phyloP scores from a whole-genome alignment of 2,113 vertebrate genomes.

The Chascanopsetta lugubris region DNA sequence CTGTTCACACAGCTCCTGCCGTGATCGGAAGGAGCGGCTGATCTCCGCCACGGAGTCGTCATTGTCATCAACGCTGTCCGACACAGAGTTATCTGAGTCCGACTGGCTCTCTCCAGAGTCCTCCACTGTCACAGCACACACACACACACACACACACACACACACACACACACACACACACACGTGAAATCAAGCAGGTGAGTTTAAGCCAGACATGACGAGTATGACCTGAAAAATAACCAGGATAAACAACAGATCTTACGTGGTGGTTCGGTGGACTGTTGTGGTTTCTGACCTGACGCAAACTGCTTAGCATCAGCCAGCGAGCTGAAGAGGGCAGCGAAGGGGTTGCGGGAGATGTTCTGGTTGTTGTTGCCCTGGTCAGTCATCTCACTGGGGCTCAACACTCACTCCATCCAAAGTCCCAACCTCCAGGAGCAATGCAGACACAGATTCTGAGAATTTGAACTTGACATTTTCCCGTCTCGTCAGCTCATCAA shows the following conservation, averaged over 20 bases:
- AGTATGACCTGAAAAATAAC: background rate
- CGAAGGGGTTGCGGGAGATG: slow-evolving; percentile 97
- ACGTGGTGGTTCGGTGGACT: slow-evolving; percentile 83
- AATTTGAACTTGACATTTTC: too few species aligned
- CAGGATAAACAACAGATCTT: slow-evolving; percentile 53
- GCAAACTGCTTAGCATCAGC: slow-evolving; percentile 97
- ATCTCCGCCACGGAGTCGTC: slow-evolving; percentile 96
- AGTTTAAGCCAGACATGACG: background rate
- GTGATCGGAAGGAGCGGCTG: slow-evolving; percentile 94
- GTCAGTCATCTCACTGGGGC: slow-evolving; percentile 94
- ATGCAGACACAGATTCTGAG: background rate
- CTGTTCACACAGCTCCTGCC: slow-evolving; percentile 95
- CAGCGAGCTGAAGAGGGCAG: slow-evolving; percentile 95
- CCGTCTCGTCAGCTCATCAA: background rate
- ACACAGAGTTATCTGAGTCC: slow-evolving; percentile 94
- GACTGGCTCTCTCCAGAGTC: slow-evolving; percentile 90
- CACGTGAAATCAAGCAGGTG: background rate
- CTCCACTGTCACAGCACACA: slow-evolving; percentile 74
- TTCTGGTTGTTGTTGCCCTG: slow-evolving; percentile 98
- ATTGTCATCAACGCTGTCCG: slow-evolving; percentile 95
- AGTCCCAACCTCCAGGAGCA: slow-evolving; percentile 46
- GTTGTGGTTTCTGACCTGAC: slow-evolving; percentile 86
- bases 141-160: slow-evolving; percentile 7
- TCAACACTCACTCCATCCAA: slow-evolving; percentile 83
- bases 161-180: too few species aligned